These are phyloP conservation scores for Batillaria attramentaria DNA, from an alignment of 1,140 invertebrate genomes.

Conservation along the genomic window DNA sequence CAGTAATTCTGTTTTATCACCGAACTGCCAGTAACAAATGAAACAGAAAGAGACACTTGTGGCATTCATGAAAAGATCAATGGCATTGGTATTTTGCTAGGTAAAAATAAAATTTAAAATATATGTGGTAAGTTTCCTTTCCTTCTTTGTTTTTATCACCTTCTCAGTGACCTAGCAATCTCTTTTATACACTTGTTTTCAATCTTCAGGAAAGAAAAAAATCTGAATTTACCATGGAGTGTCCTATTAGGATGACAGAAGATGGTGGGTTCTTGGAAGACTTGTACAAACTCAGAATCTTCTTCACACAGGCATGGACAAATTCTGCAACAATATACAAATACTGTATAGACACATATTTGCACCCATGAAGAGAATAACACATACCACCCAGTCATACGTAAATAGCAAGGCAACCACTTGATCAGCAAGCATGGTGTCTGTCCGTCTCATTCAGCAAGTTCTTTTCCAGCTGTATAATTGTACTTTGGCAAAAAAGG, in stretches of 20 bases:
- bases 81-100: background rate
- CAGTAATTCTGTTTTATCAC: too few relatives aligned
- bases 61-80: background rate
- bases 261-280: constrained; percentile 74
- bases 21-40: too few relatives aligned
- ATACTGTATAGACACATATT: constrained; percentile 1
- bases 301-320: constrained; percentile 81
- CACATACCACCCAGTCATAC: too few relatives aligned
- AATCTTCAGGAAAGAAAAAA: background rate
- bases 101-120: background rate
- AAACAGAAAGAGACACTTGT: background rate
- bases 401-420: too few relatives aligned
- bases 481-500: too few relatives aligned
- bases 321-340: constrained; percentile 75
- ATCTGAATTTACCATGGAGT: constrained; percentile 86
- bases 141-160: too few relatives aligned
- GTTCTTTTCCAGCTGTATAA: too few relatives aligned
- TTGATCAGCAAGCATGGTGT: too few relatives aligned
- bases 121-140: background rate
- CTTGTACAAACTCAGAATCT: constrained; percentile 82
- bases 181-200: background rate
- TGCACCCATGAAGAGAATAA: too few relatives aligned
- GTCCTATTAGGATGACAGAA: constrained; percentile 86
- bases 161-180: background rate
- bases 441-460: too few relatives aligned